Conservation (phyloP, 2,113 vertebrate species). For the Romanogobio albipinnatus region DNA sequence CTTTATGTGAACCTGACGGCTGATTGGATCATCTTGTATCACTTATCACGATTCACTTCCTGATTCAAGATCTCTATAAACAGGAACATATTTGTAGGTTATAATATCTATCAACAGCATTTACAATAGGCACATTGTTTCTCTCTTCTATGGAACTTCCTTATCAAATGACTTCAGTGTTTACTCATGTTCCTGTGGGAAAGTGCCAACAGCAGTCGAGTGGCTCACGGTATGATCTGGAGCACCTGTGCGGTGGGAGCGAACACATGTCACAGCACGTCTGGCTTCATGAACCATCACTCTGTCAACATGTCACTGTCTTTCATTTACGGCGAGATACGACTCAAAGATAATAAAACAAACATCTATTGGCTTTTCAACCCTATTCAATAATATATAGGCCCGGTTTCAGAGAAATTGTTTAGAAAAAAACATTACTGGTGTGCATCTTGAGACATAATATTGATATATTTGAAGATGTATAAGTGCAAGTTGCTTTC, state of each 20-base stretch:
- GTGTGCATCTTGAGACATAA: too few relatives aligned
- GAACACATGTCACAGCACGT: background rate
- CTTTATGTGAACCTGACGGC: background rate
- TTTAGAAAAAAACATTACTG: too few relatives aligned
- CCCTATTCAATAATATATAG: background rate
- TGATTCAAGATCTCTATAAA: background rate
- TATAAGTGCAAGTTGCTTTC: too few relatives aligned
- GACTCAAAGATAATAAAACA: background rate
- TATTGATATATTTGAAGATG: too few relatives aligned
- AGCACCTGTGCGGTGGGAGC: background rate
- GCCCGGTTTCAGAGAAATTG: too few relatives aligned
- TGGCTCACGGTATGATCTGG: background rate
- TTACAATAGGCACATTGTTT: constrained; percentile 60
- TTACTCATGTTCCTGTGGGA: constrained; percentile 58
- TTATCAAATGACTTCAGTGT: constrained; percentile 70
- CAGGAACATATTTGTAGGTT: background rate
- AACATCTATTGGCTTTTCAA: background rate
- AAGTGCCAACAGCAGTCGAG: constrained; percentile 9
- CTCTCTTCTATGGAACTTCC: constrained; percentile 52
- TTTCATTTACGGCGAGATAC: background rate
- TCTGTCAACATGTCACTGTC: background rate
- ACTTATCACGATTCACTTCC: background rate
- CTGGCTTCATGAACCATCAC: background rate
- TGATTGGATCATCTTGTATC: background rate
- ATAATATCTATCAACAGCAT: constrained; percentile 9